Evolutionary conservation across 37 sponge, comb jelly and placozoan species (phyloP).

Genomic region (Trichoplax adhaerens): DNA sequence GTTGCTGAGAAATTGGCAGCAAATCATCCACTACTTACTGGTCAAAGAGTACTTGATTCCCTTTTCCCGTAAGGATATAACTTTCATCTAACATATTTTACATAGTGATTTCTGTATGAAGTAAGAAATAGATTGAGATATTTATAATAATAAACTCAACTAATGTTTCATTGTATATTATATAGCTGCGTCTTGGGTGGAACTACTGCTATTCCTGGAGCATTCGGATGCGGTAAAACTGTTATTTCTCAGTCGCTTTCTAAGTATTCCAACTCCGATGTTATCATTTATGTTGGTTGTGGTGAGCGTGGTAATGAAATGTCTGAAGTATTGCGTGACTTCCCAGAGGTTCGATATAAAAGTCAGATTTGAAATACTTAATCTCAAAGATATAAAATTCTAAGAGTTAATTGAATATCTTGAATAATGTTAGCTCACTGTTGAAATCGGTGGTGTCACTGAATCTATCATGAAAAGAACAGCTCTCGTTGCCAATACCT

Average conservation of each 20-base stretch:
- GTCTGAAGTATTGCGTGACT: conserved; percentile 94
- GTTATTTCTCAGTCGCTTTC: conserved; percentile 96
- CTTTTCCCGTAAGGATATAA: conserved; percentile 77
- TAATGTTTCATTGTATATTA: conserved; percentile 5
- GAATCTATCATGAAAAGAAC: conserved; percentile 99
- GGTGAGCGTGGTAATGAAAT: conserved; percentile 98
- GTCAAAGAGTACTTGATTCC: conserved; percentile 92
- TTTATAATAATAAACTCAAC: background rate
- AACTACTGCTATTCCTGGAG: conserved; percentile 97
- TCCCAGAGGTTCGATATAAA: conserved; percentile 58
- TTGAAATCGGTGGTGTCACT: conserved; percentile 65
- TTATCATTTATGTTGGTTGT: conserved; percentile 98
- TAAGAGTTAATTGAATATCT: too few relatives aligned
- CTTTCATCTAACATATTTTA: too few relatives aligned
- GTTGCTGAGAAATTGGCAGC: conserved; percentile 86
- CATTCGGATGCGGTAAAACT: conserved; percentile 99
- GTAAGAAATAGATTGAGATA: background rate
- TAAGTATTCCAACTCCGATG: conserved; percentile 97
- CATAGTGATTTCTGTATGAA: too few relatives aligned
- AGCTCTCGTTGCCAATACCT: conserved; percentile 93
- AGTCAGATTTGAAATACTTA: too few relatives aligned
- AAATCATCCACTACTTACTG: conserved; percentile 90
- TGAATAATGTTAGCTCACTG: conserved; percentile 37
- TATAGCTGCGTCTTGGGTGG: conserved; percentile 92
- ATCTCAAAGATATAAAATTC: too few relatives aligned